Evolutionary conservation across 1,140 invertebrate genomes (phyloP), one percentile per base, ranked within the genome.

Genomic region (Trichonephila clavata): DNA sequence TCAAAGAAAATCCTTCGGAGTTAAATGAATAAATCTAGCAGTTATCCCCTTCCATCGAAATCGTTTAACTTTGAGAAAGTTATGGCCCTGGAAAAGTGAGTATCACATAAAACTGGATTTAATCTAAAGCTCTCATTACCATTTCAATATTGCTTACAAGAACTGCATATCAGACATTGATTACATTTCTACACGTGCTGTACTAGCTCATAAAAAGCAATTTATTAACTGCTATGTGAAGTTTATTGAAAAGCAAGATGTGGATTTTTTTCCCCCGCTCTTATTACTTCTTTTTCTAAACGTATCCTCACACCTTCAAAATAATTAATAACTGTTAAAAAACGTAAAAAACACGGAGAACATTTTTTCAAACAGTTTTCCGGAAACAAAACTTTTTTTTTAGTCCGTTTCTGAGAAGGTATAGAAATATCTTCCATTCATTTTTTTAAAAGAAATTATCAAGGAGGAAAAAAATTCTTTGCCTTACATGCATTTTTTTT

Each of bases 311-410:
- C 63, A 65, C 63, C 63, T 65, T 65, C 63, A 65, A 65, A 65
- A 65, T 65, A 65, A 65, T 65, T 65, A 65, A 65, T 65, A 65
- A 65, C n/a, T 65, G 63, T 65, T 65, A 65, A 65, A 65, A 65
- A 39, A 39, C 32, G 1, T 24, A 6, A 4, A 24, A 65, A 6
- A 2, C n/a, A 65, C 21, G n/a, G 10, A 65, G 21, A n/a, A n/a
- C 18, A 65, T 65, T 65, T 65, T 65, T 65, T n/a, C 24, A 6
- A n/a, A 7, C 6, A 65, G 21, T 13, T 24, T 65, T 65, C 21
- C 21, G 21, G 10, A 65, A 65, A 65, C 21, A 65, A 65, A 24
- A n/a, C 63, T 7, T 65, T 65, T 65, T 65, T 65, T 65, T 65
- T 20, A 2, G 16, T 65, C n/a, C 63, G 21, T n/a, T 65, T 21